Conservation (phyloP, 1,140 invertebrate species). For the Liolophura sinensis region DNA sequence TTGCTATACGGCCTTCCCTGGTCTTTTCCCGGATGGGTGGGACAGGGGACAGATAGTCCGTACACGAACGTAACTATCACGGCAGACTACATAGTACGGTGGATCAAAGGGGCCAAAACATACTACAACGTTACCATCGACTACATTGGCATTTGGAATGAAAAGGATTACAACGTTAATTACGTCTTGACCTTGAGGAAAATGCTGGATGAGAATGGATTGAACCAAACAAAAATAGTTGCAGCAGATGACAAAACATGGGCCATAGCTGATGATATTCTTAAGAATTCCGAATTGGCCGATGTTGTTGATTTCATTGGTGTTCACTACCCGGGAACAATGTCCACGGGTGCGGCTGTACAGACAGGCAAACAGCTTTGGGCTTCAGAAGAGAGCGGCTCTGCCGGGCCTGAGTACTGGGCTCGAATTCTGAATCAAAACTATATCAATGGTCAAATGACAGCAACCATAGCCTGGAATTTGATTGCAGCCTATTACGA, state of each 20-base stretch:
- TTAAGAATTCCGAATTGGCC: conserved; percentile 37
- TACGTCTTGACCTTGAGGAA: conserved; percentile 23
- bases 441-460: conserved; percentile 56
- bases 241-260: conserved; percentile 38
- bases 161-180: too few species aligned
- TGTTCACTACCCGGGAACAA: conserved; percentile 54
- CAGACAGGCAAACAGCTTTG: conserved; percentile 51
- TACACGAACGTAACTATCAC: conserved; percentile 40
- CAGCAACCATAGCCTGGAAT: conserved; percentile 56
- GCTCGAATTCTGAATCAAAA: conserved; percentile 58
- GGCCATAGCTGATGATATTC: conserved; percentile 38
- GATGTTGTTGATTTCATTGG: conserved; percentile 31
- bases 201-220: conserved; percentile 32
- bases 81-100: conserved; percentile 52
- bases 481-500: conserved; percentile 55
- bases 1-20: conserved; percentile 55
- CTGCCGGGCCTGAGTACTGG: conserved; percentile 57
- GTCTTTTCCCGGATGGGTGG: conserved; percentile 58
- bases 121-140: conserved; percentile 53
- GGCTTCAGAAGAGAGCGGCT: conserved; percentile 57
- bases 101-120: conserved; percentile 52
- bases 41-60: conserved; percentile 39
- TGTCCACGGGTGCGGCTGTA: conserved; percentile 23
- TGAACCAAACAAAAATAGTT: conserved; percentile 38
- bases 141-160: conserved; percentile 38